Evolutionary conservation across 2,888 invertebrate genomes (phyloP).

Genomic region (Mimachlamys varia): DNA sequence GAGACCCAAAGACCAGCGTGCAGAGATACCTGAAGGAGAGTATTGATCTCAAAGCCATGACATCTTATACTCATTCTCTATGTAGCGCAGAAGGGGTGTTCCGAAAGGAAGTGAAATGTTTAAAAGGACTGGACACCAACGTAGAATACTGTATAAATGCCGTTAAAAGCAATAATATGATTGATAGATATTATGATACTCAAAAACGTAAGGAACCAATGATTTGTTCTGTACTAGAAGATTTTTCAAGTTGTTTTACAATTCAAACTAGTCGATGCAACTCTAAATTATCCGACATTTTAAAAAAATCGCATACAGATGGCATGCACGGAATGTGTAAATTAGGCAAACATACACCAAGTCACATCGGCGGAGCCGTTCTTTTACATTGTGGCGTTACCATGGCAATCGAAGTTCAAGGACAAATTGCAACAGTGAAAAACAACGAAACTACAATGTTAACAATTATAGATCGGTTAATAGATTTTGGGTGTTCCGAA

Average conservation of each 20-base stretch:
- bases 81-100: not conserved
- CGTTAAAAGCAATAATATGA: constrained; percentile 9
- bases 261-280: not conserved
- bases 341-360: not conserved
- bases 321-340: not conserved
- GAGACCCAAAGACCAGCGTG: not conserved
- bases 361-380: not conserved
- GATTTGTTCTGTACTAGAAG: not conserved
- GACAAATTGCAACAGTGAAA: not conserved
- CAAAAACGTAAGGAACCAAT: not conserved
- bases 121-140: not conserved
- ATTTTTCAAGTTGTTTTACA: not conserved
- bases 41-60: constrained; percentile 11
- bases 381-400: constrained; percentile 7
- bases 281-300: not conserved
- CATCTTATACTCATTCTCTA: not conserved
- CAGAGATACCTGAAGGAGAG: not conserved
- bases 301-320: constrained; percentile 4
- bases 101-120: not conserved
- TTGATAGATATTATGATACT: not conserved
- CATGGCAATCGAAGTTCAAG: not conserved
- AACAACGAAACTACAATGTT: not conserved
- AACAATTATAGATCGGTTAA: not conserved
- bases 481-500: constrained; percentile 6
- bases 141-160: not conserved